A percentile compares a stretch with the other conserved stretches of the same genome.
Conservation (phyloP, 2,888 invertebrate genomes). For the Escarpia spicata region DNA sequence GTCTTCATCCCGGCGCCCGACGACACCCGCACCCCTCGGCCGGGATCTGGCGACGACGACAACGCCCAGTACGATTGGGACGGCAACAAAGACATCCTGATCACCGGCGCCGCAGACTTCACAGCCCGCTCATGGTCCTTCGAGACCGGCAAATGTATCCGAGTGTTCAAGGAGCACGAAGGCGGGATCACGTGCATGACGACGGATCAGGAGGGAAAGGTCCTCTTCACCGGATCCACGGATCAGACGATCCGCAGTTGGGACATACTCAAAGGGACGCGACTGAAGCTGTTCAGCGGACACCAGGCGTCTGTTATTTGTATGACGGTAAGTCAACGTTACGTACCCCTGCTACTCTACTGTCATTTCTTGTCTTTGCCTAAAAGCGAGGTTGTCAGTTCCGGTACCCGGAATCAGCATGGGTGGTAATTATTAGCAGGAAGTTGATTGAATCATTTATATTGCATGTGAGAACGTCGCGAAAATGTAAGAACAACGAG, state of each 20-base stretch:
- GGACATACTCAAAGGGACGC: conserved; percentile 65
- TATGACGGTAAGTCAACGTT: conserved; percentile 60
- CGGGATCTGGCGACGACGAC: conserved; percentile 25
- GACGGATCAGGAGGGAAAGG: conserved; percentile 61
- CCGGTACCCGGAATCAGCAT: too few relatives aligned
- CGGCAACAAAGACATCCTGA: conserved; percentile 59
- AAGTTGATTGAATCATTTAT: too few relatives aligned
- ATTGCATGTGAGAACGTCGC: too few relatives aligned
- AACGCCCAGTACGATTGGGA: conserved; percentile 51
- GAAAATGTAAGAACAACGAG: too few relatives aligned
- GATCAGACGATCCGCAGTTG: conserved; percentile 67
- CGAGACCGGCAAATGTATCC: conserved; percentile 62
- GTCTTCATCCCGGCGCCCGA: conserved; percentile 67
- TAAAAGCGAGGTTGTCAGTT: too few relatives aligned
- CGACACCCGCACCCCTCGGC: conserved; percentile 46
- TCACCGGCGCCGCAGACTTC: conserved; percentile 65
- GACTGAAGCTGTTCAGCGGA: conserved; percentile 64
- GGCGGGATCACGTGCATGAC: conserved; percentile 68
- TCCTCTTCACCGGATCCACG: conserved; percentile 67
- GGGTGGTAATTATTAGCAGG: too few relatives aligned
- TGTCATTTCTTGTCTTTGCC: too few relatives aligned
- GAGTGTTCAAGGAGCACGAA: conserved; percentile 65
- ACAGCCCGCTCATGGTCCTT: conserved; percentile 65
- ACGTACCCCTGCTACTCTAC: too few relatives aligned
- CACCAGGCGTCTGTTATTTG: conserved; percentile 66